Conservation (phyloP, 2,888 invertebrate species). For the Drosophila nigricruria region DNA sequence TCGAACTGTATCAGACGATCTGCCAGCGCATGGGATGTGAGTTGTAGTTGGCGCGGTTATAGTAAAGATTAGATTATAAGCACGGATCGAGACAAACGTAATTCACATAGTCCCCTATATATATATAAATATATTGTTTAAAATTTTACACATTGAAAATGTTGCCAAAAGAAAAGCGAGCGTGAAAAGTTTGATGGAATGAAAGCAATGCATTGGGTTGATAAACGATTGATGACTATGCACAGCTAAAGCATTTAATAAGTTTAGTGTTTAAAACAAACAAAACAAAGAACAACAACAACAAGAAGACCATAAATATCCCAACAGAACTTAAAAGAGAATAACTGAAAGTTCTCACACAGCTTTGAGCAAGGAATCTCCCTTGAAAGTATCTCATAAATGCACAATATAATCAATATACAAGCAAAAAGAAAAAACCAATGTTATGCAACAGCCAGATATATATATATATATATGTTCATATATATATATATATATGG, state of each 20-base stretch:
- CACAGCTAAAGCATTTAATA: constrained; percentile 69
- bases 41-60: constrained; percentile 24
- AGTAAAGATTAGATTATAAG: constrained; percentile 60
- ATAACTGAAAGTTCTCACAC: background rate
- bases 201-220: constrained; percentile 34
- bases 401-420: constrained; percentile 26
- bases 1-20: constrained; percentile 57
- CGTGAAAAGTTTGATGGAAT: constrained; percentile 10
- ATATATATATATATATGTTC: background rate
- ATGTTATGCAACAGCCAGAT: constrained; percentile 11
- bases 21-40: constrained; percentile 48
- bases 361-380: constrained; percentile 12
- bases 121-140: constrained; percentile 40
- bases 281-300: constrained; percentile 7
- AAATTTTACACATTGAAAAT: constrained; percentile 65
- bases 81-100: constrained; percentile 40
- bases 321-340: constrained; percentile 19
- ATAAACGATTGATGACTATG: constrained; percentile 36
- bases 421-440: background rate
- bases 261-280: constrained; percentile 53
- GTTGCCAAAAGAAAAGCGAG: constrained; percentile 65
- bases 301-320: constrained; percentile 30
- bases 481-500: constrained; percentile 5
- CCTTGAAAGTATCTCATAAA: constrained; percentile 68
- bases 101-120: constrained; percentile 22